Percentiles rank a stretch among this genome's conserved stretches.
These are phyloP conservation scores for Tretioscincus oriximinensis DNA, from an alignment of 2,113 vertebrate species.

Conservation along the genomic window DNA sequence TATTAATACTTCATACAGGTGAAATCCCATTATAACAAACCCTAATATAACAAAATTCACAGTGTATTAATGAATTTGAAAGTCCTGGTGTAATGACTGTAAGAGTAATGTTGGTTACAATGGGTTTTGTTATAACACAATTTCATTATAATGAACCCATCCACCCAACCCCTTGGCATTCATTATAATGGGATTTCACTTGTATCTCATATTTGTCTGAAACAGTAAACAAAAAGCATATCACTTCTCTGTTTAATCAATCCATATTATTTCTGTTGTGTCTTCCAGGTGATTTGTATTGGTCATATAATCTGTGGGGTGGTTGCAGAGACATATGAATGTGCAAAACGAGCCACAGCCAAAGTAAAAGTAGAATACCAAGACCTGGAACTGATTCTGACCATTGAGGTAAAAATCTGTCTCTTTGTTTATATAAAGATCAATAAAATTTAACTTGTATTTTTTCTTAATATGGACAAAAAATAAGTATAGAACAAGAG, in stretches of 20 bases:
- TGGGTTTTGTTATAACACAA: too few relatives aligned
- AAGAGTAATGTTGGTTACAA: too few relatives aligned
- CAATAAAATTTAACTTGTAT: neutral
- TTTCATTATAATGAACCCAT: too few relatives aligned
- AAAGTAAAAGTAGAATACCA: conserved; percentile 60
- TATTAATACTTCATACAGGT: too few relatives aligned
- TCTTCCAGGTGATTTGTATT: conserved; percentile 67
- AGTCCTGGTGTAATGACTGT: too few relatives aligned
- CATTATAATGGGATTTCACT: too few relatives aligned
- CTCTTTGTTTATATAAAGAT: neutral
- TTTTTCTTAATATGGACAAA: neutral
- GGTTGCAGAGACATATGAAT: conserved; percentile 60
- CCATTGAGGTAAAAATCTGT: conserved; percentile 58
- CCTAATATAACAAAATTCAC: too few relatives aligned
- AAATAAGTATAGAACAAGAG: neutral
- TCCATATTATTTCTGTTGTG: neutral
- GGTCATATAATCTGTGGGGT: conserved; percentile 68
- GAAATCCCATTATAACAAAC: too few relatives aligned
- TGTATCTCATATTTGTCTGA: too few relatives aligned
- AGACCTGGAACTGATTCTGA: conserved; percentile 65
- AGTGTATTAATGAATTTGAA: too few relatives aligned
- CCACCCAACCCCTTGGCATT: too few relatives aligned
- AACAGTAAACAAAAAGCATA: neutral
- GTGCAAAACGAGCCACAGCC: conserved; percentile 45
- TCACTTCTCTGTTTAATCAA: neutral